These are phyloP conservation scores for Microvelia longipes DNA, from an alignment of 1,140 invertebrate species.

Conservation along the genomic window DNA sequence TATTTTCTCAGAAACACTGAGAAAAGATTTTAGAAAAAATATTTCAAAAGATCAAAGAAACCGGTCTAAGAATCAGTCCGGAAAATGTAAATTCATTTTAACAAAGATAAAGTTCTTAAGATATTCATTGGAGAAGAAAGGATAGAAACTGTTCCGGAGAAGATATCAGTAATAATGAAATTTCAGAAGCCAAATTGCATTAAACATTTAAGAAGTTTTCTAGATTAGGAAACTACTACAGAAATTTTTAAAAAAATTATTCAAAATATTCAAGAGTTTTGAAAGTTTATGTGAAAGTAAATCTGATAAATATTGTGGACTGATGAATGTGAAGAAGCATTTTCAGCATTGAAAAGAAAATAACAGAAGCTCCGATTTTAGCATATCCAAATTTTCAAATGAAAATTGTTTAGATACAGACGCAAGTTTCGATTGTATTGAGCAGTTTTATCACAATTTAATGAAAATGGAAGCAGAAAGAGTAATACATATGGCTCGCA, in stretches of 20 bases:
- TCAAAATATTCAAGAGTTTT: not conserved
- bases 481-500: too few relatives aligned
- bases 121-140: not conserved
- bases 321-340: not conserved
- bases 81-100: not conserved
- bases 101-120: not conserved
- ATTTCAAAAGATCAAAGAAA: not conserved
- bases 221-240: not conserved
- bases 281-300: not conserved
- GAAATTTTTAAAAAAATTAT: not conserved
- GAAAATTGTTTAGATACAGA: conserved; percentile 26
- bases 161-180: not conserved
- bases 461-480: not conserved
- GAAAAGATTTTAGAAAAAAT: not conserved
- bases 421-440: conserved; percentile 15
- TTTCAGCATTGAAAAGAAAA: not conserved
- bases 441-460: not conserved
- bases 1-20: too few relatives aligned
- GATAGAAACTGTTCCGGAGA: not conserved
- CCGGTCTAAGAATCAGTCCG: not conserved
- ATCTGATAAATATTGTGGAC: not conserved
- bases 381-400: conserved; percentile 28
- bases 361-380: conserved; percentile 18
- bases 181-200: not conserved
- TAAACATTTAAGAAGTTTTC: not conserved